phyloP scores from a whole-genome alignment of 2,888 invertebrate species.

The Augochlorella aurata region DNA sequence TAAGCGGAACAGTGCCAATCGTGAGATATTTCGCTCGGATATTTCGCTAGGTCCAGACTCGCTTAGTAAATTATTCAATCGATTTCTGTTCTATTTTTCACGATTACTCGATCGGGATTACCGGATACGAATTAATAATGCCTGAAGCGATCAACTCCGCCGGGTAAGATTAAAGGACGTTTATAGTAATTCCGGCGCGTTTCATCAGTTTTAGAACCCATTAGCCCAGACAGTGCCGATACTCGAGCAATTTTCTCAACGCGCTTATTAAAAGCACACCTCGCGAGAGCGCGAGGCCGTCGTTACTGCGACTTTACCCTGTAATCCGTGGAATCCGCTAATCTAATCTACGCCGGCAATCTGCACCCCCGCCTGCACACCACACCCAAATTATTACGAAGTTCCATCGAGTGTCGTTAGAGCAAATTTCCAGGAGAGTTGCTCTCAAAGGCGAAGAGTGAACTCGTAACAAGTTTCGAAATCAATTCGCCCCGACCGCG shows the following conservation, averaged over 20 bases:
- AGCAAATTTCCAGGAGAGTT: slow-evolving; percentile 57
- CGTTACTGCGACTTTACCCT: slow-evolving; percentile 55
- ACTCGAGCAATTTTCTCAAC: slow-evolving; percentile 32
- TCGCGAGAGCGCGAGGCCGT: slow-evolving; percentile 37
- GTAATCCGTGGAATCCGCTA: slow-evolving; percentile 63
- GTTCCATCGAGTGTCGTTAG: slow-evolving; percentile 65
- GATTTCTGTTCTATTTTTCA: neutral
- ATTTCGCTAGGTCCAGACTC: neutral
- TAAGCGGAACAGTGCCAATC: neutral
- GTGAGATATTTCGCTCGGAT: neutral
- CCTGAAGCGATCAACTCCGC: neutral
- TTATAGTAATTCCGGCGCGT: slow-evolving; percentile 6
- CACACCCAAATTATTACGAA: slow-evolving; percentile 64
- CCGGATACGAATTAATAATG: slow-evolving; percentile 1
- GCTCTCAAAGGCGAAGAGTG: slow-evolving; percentile 50
- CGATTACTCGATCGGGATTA: neutral
- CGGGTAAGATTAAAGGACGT: neutral
- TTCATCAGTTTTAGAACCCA: slow-evolving; percentile 20
- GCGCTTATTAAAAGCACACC: slow-evolving; percentile 46
- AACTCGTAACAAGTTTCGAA: slow-evolving; percentile 57
- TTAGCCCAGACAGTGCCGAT: slow-evolving; percentile 35
- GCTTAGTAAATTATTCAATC: neutral
- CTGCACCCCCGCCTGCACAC: slow-evolving; percentile 29
- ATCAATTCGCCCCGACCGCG: slow-evolving; percentile 39
- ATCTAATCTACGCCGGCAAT: slow-evolving; percentile 62